Conservation (phyloP, 2,888 invertebrate species). For the Isotomurus palustris region DNA sequence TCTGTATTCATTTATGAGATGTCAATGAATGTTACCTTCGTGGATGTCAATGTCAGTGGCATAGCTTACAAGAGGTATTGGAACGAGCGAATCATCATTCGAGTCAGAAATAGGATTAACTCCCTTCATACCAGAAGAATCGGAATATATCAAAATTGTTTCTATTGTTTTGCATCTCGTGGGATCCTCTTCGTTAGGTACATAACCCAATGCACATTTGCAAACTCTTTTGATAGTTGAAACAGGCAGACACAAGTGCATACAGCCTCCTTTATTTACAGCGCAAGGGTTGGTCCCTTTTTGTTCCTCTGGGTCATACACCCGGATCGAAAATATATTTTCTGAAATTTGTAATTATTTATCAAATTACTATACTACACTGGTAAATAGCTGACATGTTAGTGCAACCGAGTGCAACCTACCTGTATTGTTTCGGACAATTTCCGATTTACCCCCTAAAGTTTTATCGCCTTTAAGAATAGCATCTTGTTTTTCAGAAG, state of each 20-base stretch:
- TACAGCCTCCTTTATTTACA: conserved; percentile 58
- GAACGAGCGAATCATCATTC: conserved; percentile 58
- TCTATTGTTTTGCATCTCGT: conserved; percentile 60
- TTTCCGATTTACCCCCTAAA: conserved; percentile 53
- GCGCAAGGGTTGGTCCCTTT: conserved; percentile 59
- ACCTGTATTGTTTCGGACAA: conserved; percentile 59
- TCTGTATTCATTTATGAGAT: neutral
- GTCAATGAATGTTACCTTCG: conserved; percentile 52
- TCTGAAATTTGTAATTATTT: conserved; percentile 15
- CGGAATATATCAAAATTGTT: conserved; percentile 56
- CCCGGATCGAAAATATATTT: conserved; percentile 46
- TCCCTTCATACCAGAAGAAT: conserved; percentile 43
- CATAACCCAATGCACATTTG: conserved; percentile 70
- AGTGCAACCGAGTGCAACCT: too few species aligned
- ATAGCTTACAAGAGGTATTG: conserved; percentile 68
- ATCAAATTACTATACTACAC: neutral
- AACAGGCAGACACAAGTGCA: conserved; percentile 69
- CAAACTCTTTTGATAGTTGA: conserved; percentile 59
- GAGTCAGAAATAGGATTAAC: conserved; percentile 35
- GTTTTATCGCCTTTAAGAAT: conserved; percentile 62
- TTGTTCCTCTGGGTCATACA: conserved; percentile 67
- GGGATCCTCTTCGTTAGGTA: conserved; percentile 54
- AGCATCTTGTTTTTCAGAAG: conserved; percentile 58
- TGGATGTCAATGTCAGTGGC: conserved; percentile 72
- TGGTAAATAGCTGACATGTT: neutral